Evolutionary conservation across 2,888 invertebrate species (phyloP).

Genomic region (Chrysolina haemoptera): DNA sequence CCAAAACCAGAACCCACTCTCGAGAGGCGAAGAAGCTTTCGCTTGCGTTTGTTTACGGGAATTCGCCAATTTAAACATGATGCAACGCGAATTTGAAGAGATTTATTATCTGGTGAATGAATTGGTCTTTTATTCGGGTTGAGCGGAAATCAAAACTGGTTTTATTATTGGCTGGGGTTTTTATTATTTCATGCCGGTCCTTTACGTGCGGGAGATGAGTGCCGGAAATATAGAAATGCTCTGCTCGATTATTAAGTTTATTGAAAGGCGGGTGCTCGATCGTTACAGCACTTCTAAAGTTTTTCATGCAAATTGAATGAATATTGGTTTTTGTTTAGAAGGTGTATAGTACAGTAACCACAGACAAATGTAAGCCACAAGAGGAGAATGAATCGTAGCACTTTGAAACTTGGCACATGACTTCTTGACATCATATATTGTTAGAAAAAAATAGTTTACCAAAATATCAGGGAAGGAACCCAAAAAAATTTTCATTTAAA

Average conservation of each 20-base stretch:
- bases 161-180: slow-evolving; percentile 16
- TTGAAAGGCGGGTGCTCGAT: background rate
- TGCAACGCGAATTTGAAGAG: slow-evolving; percentile 35
- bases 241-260: slow-evolving; percentile 13
- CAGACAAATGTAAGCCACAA: too few relatives aligned
- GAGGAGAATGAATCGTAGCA: too few relatives aligned
- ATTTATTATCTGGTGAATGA: slow-evolving; percentile 29
- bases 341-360: background rate
- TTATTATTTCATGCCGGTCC: slow-evolving; percentile 15
- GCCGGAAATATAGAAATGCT: slow-evolving; percentile 27
- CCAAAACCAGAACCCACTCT: slow-evolving; percentile 52
- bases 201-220: background rate
- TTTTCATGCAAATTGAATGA: background rate
- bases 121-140: slow-evolving; percentile 29
- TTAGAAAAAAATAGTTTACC: too few relatives aligned
- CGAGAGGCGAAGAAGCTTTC: slow-evolving; percentile 15
- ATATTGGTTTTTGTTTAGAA: background rate
- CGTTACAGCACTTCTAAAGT: background rate
- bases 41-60: slow-evolving; percentile 44
- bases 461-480: too few relatives aligned
- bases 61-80: slow-evolving; percentile 47
- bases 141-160: slow-evolving; percentile 28
- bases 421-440: too few relatives aligned
- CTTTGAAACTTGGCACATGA: too few relatives aligned
- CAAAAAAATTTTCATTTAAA: too few relatives aligned